Conservation (phyloP, 2,797 vertebrate species). For the Danio jaintianensis region DNA sequence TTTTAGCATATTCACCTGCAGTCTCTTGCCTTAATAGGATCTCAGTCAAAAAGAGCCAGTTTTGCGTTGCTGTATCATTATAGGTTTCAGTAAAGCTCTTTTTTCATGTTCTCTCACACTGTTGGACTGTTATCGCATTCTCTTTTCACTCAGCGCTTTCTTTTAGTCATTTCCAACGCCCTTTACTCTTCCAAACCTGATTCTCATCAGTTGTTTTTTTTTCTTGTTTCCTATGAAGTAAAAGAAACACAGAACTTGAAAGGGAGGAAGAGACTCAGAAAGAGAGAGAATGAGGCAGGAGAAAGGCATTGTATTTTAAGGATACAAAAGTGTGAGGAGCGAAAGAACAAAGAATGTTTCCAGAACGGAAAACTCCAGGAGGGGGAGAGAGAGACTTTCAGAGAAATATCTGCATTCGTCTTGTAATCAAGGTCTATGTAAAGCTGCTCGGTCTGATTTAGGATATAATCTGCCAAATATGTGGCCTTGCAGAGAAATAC, state of each 20-base stretch:
- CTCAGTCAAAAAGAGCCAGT: slow-evolving; percentile 13
- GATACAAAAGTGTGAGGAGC: slow-evolving; percentile 11
- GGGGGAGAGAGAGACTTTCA: slow-evolving; percentile 11
- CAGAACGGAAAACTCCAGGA: slow-evolving; percentile 12
- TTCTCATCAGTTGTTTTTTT: slow-evolving; percentile 35
- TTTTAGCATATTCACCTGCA: too few species aligned
- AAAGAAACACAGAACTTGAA: slow-evolving; percentile 31
- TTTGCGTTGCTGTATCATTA: background rate
- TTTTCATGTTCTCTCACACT: too few species aligned
- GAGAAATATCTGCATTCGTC: slow-evolving; percentile 26
- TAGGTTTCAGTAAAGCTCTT: too few species aligned
- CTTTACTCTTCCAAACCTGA: background rate
- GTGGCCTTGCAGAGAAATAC: background rate
- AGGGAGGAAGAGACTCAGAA: slow-evolving; percentile 12
- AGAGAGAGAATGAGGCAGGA: background rate
- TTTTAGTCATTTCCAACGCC: slow-evolving; percentile 29
- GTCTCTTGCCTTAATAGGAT: background rate
- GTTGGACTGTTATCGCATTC: slow-evolving; percentile 7
- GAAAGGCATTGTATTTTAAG: slow-evolving; percentile 25
- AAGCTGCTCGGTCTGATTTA: background rate
- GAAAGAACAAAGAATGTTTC: slow-evolving; percentile 34
- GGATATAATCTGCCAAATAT: background rate
- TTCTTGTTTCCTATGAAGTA: slow-evolving; percentile 21
- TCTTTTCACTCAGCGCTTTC: slow-evolving; percentile 17
- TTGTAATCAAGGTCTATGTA: background rate